Evolutionary conservation across 2,888 invertebrate species (phyloP), one percentile per base, ranked within the genome.

Genomic region (Trichacis sp.): DNA sequence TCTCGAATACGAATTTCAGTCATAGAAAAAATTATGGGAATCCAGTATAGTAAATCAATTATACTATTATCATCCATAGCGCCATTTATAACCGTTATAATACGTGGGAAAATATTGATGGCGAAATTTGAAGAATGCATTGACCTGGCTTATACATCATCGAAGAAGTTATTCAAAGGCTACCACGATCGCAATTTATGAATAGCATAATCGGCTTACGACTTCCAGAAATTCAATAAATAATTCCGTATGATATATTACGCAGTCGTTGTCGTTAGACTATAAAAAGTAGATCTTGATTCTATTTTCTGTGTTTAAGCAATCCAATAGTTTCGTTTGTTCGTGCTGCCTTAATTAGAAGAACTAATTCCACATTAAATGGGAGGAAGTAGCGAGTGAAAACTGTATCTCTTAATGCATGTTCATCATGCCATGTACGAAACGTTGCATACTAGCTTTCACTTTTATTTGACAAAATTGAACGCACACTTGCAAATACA

Each of bases 181-280:
- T 42, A 52, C 17, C 17, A 11, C 40, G 19, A 52, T 52, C 45
- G n/a, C 56, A 50, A 57, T 57, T 57, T 57, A 57, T 50, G 56
- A 57, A 50, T 45, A 50, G 48, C 20, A 45, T 57, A 57, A 57
- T 57, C 56, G 43, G 50, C 45, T 57, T 24, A 43, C n/a, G 30
- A 24, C 38, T 36, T 48, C 24, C 40, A 18, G 38, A 24, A 46
- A 46, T 47, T 38, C 51, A 51, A 58, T 51, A 47, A 51, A 58
- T 47, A 19, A 11, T 18, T 45, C 38, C 24, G 40, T 17, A 51
- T 58, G 46, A 51, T 58, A 45, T 43, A 51, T 58, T 36, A 51
- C 45, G 51, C 24, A 45, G 47, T 46, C 36, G 20, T 38, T 30
- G 24, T 51, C 51, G 46, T 38, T 20, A 18, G 29, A 29, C 17